Evolutionary conservation across 2,113 vertebrate species (phyloP), one percentile per base, ranked within the genome.

Genomic region (Nothoprocta perdicaria): DNA sequence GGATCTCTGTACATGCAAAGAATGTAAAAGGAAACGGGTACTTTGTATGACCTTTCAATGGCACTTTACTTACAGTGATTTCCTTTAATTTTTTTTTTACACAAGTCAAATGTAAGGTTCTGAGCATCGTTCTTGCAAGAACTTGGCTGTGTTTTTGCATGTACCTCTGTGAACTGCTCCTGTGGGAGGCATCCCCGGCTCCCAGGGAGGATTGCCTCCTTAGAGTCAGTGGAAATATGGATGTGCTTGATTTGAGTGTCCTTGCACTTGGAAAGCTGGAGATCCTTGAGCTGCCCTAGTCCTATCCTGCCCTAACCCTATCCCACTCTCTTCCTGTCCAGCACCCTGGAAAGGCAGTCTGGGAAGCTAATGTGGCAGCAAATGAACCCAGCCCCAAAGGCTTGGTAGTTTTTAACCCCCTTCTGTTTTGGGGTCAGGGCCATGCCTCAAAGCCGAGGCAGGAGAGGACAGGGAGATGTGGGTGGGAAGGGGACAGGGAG

Each of bases 1-100:
- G 57, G 75, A 71, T 89, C 63, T 92, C 71, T 92, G 81, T 87
- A 74, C 63, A 38, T 57, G 79, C 76, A 78, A 93, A 91, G 79
- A 94, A 92, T 90, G 84, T 83, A 85, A 74, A 82, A 88, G 73
- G 82, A 93, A 96, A 92, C 82, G 68, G 53, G 84, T 78, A 92
- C 84, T 94, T 85, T 89, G 33, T 63, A 18, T 93, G 90, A 89
- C 92, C 40, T 84, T 92, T 83, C 80, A 24, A 91, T 87, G 58
- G 77, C 69, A 69, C 71, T 78, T 68, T 79, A 80, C 41, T 80
- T 84, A 58, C n/a, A 90, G 6, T 60, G 48, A 66, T 38, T 41
- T 46, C 35, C 58, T 79, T 81, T 71, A 65, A 45, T 73, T 80
- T 58, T 81, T 58, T 81, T 80, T 89, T 96, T 73, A 46, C 53